A percentile compares a stretch with the other conserved stretches of the same genome.
Conservation (phyloP, 1,140 invertebrate genomes). For the Panagrolaimus sp. region DNA sequence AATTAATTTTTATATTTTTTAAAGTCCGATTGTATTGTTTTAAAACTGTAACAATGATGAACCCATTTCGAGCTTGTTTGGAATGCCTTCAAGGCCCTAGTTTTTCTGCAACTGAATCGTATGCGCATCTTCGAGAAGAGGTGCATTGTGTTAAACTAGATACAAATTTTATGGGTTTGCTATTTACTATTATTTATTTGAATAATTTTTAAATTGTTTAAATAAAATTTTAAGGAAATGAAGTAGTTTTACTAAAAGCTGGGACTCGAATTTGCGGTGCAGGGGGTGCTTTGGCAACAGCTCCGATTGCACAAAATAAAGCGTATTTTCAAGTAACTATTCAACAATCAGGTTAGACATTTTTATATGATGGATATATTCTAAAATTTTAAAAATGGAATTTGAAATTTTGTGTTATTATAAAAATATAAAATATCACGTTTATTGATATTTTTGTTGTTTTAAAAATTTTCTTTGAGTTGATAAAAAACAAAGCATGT, state of each 20-base stretch:
- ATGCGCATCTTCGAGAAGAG: slow-evolving; percentile 67
- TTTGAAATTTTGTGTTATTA: no score
- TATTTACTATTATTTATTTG: neutral
- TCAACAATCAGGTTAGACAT: neutral
- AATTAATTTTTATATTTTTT: no score
- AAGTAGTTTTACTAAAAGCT: slow-evolving; percentile 95
- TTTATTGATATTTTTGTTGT: no score
- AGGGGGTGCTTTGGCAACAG: slow-evolving; percentile 84
- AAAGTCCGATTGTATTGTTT: no score
- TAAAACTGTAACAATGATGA: no score
- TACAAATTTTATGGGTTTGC: slow-evolving; percentile 76
- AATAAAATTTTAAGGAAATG: slow-evolving; percentile 71
- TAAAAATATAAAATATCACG: no score
- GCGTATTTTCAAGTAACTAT: slow-evolving; percentile 88
- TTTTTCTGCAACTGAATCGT: slow-evolving; percentile 64
- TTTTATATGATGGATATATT: neutral
- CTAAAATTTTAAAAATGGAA: no score
- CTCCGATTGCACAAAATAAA: slow-evolving; percentile 90
- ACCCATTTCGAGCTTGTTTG: slow-evolving; percentile 58
- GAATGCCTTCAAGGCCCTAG: slow-evolving; percentile 73
- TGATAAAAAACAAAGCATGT: no score
- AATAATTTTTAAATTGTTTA: no score
- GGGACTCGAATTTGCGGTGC: slow-evolving; percentile 87
- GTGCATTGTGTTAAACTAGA: slow-evolving; percentile 72
- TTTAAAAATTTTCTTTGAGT: no score